These are phyloP conservation scores for Epicampocera succincta DNA, from an alignment of 2,888 invertebrate species.

Conservation along the genomic window DNA sequence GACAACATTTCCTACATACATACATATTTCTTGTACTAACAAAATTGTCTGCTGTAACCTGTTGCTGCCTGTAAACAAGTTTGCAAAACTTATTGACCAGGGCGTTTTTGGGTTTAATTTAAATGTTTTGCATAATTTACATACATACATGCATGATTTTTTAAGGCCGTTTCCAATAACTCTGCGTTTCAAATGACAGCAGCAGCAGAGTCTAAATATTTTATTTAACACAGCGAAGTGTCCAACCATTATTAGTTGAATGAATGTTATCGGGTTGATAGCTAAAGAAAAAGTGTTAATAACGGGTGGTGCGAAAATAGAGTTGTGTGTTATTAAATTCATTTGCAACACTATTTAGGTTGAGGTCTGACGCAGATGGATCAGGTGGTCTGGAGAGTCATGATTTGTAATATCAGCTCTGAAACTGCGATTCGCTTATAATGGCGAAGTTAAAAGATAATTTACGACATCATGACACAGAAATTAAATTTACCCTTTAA, in stretches of 20 bases:
- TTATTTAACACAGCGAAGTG: background rate
- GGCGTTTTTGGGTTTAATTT: conserved; percentile 9
- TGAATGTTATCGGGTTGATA: background rate
- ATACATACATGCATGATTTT: conserved; percentile 10
- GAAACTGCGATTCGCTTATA: too few species aligned
- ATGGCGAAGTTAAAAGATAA: too few species aligned
- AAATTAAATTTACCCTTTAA: too few species aligned
- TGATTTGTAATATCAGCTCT: too few species aligned
- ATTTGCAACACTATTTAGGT: too few species aligned
- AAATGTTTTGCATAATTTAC: conserved; percentile 22
- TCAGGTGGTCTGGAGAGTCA: too few species aligned
- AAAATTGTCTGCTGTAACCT: conserved; percentile 27
- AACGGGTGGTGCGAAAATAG: too few species aligned
- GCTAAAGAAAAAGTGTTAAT: background rate
- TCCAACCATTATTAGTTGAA: background rate
- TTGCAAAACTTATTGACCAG: conserved; percentile 35
- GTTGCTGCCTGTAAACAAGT: conserved; percentile 45
- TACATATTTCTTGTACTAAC: conserved; percentile 31
- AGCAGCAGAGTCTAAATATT: background rate
- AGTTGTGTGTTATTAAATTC: too few species aligned
- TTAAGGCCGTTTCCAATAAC: background rate
- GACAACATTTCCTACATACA: conserved; percentile 44
- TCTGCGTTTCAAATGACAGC: conserved; percentile 30
- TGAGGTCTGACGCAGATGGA: too few species aligned
- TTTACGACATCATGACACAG: too few species aligned